These are phyloP conservation scores for Diadophis punctatus DNA, from an alignment of 2,113 vertebrate species.

Conservation along the genomic window DNA sequence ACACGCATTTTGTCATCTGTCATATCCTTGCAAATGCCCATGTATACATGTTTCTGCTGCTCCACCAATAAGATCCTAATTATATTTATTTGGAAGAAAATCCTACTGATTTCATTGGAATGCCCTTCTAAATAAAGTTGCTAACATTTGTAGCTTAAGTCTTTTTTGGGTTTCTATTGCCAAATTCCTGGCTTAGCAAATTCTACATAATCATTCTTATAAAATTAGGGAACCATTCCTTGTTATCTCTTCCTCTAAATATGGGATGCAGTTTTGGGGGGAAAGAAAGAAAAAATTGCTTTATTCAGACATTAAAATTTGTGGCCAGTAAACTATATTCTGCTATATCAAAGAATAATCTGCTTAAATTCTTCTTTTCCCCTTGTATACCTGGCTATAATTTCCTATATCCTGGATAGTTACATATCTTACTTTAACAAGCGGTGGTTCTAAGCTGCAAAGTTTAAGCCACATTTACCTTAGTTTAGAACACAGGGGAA, in stretches of 20 bases:
- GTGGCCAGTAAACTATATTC: background rate
- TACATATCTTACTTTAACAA: background rate
- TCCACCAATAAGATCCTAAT: background rate
- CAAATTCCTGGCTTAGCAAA: background rate
- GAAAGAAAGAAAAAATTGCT: background rate
- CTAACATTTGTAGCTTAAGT: background rate
- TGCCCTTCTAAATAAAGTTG: background rate
- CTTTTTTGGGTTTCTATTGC: background rate
- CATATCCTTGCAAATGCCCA: background rate
- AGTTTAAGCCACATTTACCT: background rate
- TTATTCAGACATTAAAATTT: background rate
- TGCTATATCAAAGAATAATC: background rate
- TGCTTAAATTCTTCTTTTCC: background rate
- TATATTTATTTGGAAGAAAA: background rate
- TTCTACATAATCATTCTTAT: background rate
- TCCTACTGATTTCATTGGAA: background rate
- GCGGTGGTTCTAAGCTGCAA: background rate
- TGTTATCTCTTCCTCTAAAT: background rate
- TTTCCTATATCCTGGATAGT: background rate
- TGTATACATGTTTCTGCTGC: background rate
- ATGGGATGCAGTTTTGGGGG: background rate
- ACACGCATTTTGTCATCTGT: background rate
- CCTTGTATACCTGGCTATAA: background rate
- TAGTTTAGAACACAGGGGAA: background rate
- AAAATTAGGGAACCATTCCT: background rate